Evolutionary conservation across 2,113 vertebrate genomes (phyloP), one percentile per base, ranked within the genome.

Genomic region (Oreocharis arfaki): DNA sequence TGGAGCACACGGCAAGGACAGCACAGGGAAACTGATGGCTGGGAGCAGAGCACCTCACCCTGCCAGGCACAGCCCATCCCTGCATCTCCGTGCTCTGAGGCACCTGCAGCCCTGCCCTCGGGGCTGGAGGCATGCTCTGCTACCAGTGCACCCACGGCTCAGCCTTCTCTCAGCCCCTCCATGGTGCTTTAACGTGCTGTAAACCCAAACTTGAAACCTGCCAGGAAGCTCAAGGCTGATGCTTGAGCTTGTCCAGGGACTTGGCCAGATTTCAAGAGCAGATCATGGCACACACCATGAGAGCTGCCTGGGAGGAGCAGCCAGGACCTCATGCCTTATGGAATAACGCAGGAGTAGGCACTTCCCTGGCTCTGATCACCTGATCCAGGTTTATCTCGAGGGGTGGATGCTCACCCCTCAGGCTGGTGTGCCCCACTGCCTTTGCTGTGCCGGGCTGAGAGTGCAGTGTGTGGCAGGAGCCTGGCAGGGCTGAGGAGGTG

Each of bases 141-240:
- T 16, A 0, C 4, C 1, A 0, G 13, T 21, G 44, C 3, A 9
- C 57, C 37, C 22, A 1, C 3, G 5, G 53, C 49, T 87, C 91
- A 57, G 49, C 64, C 76, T 84, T 5, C 65, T 17, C 63, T 49
- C 28, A 65, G 63, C 35, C 32, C 18, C n/a, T n/a, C 11, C 33
- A 1, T 0, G 3, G 14, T 9, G 82, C 65, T 79, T 55, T 19
- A 22, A 22, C 0, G 0, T 12, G 33, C 52, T 63, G 23, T 20
- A 35, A 86, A 87, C 33, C 59, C 63, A 26, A 26, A 30, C 28
- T 15, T 56, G 8, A 30, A 42, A 24, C 71, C 8, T 13, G 64
- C 41, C 59, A 55, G 90, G 15, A 3, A 56, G 30, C 84, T 73
- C 8, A 5, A 33, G 80, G 63, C 59, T 83, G 61, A 9, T 1